phyloP scores from a whole-genome alignment of 2,797 vertebrate genomes.

The Pseudochaenichthys georgianus region DNA sequence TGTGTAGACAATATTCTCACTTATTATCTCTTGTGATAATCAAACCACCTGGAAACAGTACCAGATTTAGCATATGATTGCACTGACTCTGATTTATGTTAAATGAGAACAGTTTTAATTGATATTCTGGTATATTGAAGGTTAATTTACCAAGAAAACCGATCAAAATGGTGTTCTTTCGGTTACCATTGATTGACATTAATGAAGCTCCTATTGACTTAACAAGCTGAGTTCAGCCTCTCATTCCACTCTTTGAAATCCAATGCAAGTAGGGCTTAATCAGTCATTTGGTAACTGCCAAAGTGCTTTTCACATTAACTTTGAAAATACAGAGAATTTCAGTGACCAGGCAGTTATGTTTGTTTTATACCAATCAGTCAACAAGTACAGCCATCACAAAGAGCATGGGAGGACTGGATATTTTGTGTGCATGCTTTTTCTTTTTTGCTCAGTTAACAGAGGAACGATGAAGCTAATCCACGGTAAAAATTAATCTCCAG shows the following conservation, averaged over 20 bases:
- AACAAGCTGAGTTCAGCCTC: conserved; percentile 13
- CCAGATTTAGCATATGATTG: background rate
- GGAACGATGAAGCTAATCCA: background rate
- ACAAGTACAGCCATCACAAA: conserved; percentile 19
- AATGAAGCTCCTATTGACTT: conserved; percentile 27
- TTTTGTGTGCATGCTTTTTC: conserved; percentile 10
- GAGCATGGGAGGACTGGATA: conserved; percentile 1
- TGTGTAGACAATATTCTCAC: conserved; percentile 4
- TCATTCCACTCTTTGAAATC: conserved; percentile 24
- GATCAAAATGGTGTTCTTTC: conserved; percentile 16
- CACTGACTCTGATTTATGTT: background rate
- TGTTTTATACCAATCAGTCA: conserved; percentile 49
- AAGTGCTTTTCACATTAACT: conserved; percentile 31
- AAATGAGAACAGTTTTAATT: background rate
- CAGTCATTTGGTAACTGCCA: conserved; percentile 22
- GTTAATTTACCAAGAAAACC: background rate
- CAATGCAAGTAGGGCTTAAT: conserved; percentile 28
- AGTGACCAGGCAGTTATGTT: conserved; percentile 15
- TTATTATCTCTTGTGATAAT: conserved; percentile 36
- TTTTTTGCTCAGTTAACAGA: conserved; percentile 4
- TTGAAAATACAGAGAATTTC: conserved; percentile 31
- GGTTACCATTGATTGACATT: conserved; percentile 23
- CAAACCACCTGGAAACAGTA: conserved; percentile 11
- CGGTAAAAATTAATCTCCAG: background rate
- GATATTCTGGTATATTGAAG: background rate